Base-by-base conservation (phyloP, 2,888 invertebrate species). In the Elysia crispata region DNA sequence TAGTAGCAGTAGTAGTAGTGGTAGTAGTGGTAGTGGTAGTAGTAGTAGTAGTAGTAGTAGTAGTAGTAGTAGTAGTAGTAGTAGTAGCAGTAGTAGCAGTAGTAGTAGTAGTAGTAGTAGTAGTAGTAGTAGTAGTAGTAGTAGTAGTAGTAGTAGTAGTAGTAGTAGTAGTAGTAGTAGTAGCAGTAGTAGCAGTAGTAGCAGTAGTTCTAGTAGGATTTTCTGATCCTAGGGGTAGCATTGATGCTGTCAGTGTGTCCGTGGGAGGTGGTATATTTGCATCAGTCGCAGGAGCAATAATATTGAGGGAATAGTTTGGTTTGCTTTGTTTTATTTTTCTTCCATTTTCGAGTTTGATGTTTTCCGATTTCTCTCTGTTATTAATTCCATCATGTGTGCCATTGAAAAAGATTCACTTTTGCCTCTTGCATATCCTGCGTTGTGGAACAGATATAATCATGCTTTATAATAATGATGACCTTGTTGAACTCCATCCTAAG, bases 41-140 rank as follows among this genome's bases (percentile, higher is more conserved):
- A 70, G 70, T 70, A 70, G 70, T 70, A 70, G 70, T 33, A 70
- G 70, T 70, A 70, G 70, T 70, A 70, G 41, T 70, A 70, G 70
- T 70, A 70, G 70, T 70, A 70, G 70, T 70, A 70, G 70, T 70
- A 70, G 70, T 70, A 70, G 70, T 70, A 70, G 70, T 70, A 70
- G 70, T 70, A 70, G 70, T 70, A 70, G 20, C 41, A 70, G 70
- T 70, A 70, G 70, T 70, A 70, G 70, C 41, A 31, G 70, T 70
- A 70, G 70, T 70, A 70, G 70, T 41, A 70, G 70, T 70, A 70
- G 70, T 70, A 70, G 70, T 70, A 70, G 70, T 70, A 70, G 70
- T 70, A 70, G 70, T 70, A 70, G 70, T 33, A 70, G 70, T 70
- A 70, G 70, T 70, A 70, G 41, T 70, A 70, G 70, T 70, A 70